A percentile compares a stretch with the other conserved stretches of the same genome.
Evolutionary conservation across 2,797 vertebrate species (phyloP).

Genomic region (Gambelia wislizenii): DNA sequence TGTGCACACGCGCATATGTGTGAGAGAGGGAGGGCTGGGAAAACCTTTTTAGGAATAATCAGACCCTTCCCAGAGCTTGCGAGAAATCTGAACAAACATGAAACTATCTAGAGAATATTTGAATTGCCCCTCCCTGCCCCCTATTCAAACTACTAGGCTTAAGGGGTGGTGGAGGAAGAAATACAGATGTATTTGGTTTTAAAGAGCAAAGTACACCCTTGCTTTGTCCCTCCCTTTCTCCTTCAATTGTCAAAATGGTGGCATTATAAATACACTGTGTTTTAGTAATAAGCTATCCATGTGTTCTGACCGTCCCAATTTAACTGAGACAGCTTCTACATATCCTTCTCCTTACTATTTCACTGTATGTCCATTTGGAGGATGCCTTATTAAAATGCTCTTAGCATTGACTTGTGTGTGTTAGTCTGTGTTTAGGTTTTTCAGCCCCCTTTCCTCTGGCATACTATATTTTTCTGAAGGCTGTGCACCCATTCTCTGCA

Average conservation of each 20-base stretch:
- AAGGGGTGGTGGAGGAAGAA: neutral
- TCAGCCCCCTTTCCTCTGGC: too few species aligned
- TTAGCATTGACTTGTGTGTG: neutral
- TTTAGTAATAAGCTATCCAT: neutral
- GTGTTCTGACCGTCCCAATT: neutral
- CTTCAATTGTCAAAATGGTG: neutral
- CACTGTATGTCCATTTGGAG: too few species aligned
- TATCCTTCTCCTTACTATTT: neutral
- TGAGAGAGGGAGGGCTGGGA: neutral
- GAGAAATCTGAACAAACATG: slow-evolving; percentile 7
- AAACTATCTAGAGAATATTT: neutral
- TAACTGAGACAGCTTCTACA: neutral
- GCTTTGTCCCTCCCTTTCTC: neutral
- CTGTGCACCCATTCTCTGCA: neutral
- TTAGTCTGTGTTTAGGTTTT: too few species aligned
- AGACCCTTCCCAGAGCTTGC: neutral
- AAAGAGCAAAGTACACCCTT: neutral
- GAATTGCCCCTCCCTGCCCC: neutral
- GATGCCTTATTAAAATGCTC: neutral
- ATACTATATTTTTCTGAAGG: neutral
- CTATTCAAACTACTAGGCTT: neutral
- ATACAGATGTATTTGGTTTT: neutral
- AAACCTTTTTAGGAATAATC: neutral
- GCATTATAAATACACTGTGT: neutral
- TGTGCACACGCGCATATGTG: neutral